A percentile compares a stretch with the other conserved stretches of the same genome.
These are phyloP conservation scores for Notothenia rossii DNA, from an alignment of 2,113 vertebrate species.

Conservation along the genomic window DNA sequence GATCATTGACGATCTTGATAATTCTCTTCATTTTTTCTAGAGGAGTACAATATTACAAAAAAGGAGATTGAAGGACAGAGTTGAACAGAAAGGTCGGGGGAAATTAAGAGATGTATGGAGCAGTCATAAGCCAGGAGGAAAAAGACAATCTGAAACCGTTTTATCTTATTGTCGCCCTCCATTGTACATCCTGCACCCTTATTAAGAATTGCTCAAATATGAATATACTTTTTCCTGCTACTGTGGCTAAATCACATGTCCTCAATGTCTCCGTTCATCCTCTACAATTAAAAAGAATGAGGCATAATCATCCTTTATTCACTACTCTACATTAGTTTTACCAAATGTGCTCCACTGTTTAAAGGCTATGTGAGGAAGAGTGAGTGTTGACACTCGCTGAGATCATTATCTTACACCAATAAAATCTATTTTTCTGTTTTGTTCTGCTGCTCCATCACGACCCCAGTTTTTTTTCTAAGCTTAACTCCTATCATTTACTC, in stretches of 20 bases:
- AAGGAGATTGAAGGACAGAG: neutral
- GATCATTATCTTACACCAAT: neutral
- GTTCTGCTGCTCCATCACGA: neutral
- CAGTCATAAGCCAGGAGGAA: neutral
- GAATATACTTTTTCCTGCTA: too few species aligned
- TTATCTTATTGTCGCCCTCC: neutral
- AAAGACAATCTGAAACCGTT: neutral
- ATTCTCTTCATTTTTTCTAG: conserved; percentile 2
- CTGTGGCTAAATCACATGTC: neutral
- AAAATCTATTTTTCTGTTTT: neutral
- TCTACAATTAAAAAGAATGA: neutral
- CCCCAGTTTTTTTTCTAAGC: neutral
- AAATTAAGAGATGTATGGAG: neutral
- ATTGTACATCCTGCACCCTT: neutral
- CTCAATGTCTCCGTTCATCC: neutral
- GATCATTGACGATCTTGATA: conserved; percentile 10
- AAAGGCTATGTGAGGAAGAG: neutral
- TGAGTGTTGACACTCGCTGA: neutral
- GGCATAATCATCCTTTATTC: neutral
- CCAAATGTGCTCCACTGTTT: neutral
- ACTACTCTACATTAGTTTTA: neutral
- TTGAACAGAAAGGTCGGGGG: neutral
- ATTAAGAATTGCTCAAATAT: too few species aligned
- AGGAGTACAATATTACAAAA: neutral
- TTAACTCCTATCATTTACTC: neutral